phyloP scores from a whole-genome alignment of 2,797 vertebrate species.

The Chelon labrosus region DNA sequence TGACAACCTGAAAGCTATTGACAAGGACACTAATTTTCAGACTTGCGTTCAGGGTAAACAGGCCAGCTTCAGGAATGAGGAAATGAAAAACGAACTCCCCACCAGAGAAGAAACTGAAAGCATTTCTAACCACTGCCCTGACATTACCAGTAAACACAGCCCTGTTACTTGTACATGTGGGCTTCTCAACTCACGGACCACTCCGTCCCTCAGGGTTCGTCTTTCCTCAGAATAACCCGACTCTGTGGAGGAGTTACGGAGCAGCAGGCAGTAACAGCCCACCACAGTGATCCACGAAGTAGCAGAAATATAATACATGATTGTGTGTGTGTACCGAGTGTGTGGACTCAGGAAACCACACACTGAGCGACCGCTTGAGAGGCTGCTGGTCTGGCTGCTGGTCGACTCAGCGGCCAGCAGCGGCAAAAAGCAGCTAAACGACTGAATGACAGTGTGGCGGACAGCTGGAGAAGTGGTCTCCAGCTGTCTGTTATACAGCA shows the following conservation, averaged over 20 bases:
- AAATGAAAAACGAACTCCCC: constrained; percentile 43
- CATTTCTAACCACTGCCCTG: constrained; percentile 6
- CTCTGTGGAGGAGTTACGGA: constrained; percentile 40
- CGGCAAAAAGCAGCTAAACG: constrained; percentile 30
- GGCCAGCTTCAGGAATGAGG: constrained; percentile 40
- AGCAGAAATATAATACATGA: constrained; percentile 29
- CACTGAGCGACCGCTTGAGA: constrained; percentile 29
- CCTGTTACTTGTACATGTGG: background rate
- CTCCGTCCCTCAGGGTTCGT: constrained; percentile 1
- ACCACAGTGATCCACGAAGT: constrained; percentile 17
- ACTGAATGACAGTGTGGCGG: background rate
- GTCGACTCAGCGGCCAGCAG: constrained; percentile 23
- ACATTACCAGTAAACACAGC: constrained; percentile 32
- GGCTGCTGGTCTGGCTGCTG: constrained; percentile 26
- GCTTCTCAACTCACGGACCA: constrained; percentile 5
- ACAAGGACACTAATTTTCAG: background rate
- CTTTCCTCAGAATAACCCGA: constrained; percentile 17
- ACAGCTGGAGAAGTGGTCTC: constrained; percentile 29
- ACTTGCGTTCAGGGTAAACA: background rate
- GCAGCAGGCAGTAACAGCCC: constrained; percentile 41
- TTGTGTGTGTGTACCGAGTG: background rate
- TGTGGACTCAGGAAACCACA: constrained; percentile 20
- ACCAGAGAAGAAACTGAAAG: constrained; percentile 44
- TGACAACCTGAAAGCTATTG: background rate
- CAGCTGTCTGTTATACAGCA: constrained; percentile 16